Evolutionary conservation across 2,113 vertebrate genomes (phyloP), one percentile per base, ranked within the genome.

Genomic region (Chaetops frenatus): DNA sequence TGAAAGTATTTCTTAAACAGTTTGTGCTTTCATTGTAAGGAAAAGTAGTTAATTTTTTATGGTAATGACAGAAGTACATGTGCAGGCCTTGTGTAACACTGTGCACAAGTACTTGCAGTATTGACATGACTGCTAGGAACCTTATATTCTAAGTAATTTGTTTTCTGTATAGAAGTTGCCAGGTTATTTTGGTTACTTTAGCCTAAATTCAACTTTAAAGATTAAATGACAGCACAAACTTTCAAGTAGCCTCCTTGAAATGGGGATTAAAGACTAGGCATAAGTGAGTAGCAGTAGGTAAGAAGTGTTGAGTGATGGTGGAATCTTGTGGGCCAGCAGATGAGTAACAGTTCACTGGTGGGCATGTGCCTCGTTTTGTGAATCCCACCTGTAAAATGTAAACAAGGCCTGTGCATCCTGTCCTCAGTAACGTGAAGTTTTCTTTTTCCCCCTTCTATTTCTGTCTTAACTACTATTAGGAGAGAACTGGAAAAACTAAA

Each of bases 401-500:
- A 70, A 31, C 12, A 60, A 78, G 18, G 8, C 11, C 15, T 65
- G 16, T 82, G 6, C 33, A 86, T 81, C 11, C 15, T 31, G 1
- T 78, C 71, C 13, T 83, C 25, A 60, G 40, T 56, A 53, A 58
- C 8, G 6, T 28, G 61, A 50, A 28, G 19, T 24, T 50, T 44
- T 27, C 54, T 62, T 24, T 31, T 7, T 2, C 7, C 4, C 8
- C 84, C 31, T 60, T 66, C 4, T 70, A 2, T 66, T 79, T 92
- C 40, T 94, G 1, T 62, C 12, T 85, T 82, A 25, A 90, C 35
- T 47, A 7, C 88, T 95, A 90, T 58, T 97, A 99, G 99, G 98
- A 99, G 98, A 98, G 98, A 99, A 98, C 98, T 99, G 54, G 96
- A 98, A 70, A 99, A 98, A 91, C 95, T 99, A 9, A 98, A 98